Base-by-base conservation (phyloP, 2,113 vertebrate genomes). In the Jaculus jaculus region DNA sequence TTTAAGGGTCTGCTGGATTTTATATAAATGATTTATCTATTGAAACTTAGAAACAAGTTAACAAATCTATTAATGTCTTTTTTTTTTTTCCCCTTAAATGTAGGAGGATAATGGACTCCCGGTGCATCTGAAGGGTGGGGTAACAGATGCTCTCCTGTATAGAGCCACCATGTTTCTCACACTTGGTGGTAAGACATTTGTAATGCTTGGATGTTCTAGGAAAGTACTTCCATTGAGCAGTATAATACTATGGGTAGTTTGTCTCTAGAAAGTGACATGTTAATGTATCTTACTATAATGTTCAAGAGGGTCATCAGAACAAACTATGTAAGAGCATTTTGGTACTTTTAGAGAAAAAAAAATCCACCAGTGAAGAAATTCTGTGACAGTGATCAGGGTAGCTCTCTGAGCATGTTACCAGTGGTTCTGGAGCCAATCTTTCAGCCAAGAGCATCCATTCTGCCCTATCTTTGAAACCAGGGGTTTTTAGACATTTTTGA, bases 71-170 rank as follows among this genome's bases (percentile, higher is more conserved):
- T 93, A 63, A 61, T 93, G 42, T 20, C 32, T 66, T 81, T 71
- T 92, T 37, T 78, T 63, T 47, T 84, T 37, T 84, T 79, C 79
- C 18, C n/a, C n/a, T n/a, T n/a, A n/a, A 26, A 85, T 9, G 81
- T 97, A 99, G 99, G 99, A 99, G 94, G 98, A 99, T 91, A 98
- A 99, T 97, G 99, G 98, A 30, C 60, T 99, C 28, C 99, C 99
- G 1, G 96, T 99, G 63, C 96, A 99, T 93, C 96, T 99, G 5
- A 99, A 99, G 94, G 99, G 99, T 47, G 99, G 99, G 5, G 0
- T 61, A 9, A 32, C 20, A 2, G 99, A 99, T 94, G 84, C 96
- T 21, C 2, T 99, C 54, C 97, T 99, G 71, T 99, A 99, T 95
- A 98, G 97, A 84, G 3, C 96, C 8, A 99, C 99, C 2, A 98